Percentiles rank a stretch among this genome's conserved stretches.
These are phyloP conservation scores for Ormyrus pomaceus DNA, from an alignment of 2,888 invertebrate species.

Conservation along the genomic window DNA sequence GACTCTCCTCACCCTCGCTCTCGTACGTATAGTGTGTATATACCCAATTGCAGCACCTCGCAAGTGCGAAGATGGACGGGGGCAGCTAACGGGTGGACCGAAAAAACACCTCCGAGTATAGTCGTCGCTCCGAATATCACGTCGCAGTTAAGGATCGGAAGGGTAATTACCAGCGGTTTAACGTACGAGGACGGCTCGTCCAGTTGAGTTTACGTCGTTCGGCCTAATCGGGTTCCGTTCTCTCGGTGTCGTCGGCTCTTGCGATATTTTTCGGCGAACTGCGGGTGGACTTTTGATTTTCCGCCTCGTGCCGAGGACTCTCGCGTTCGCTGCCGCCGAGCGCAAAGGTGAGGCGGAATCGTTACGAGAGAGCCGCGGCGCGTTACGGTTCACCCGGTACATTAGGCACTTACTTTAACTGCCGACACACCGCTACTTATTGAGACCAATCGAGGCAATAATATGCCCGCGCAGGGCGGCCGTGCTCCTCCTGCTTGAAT, in stretches of 20 bases:
- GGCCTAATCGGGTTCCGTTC: too few species aligned
- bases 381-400: slow-evolving; percentile 37
- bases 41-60: slow-evolving; percentile 46
- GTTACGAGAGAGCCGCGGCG: background rate
- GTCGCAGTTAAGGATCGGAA: background rate
- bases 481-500: slow-evolving; percentile 53
- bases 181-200: background rate
- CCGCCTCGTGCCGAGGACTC: too few species aligned
- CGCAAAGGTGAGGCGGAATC: too few species aligned
- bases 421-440: slow-evolving; percentile 64
- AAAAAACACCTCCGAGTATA: background rate
- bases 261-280: too few species aligned
- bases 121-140: background rate
- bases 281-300: too few species aligned
- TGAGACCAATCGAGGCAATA: slow-evolving; percentile 69
- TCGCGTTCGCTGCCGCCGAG: too few species aligned
- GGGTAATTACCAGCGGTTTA: background rate
- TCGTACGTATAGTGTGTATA: background rate
- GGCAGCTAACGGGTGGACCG: slow-evolving; percentile 26
- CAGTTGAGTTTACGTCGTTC: too few species aligned
- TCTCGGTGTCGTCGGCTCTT: too few species aligned
- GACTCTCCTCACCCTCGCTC: slow-evolving; percentile 41
- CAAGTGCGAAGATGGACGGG: slow-evolving; percentile 46
- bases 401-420: slow-evolving; percentile 51
- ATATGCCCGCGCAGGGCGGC: slow-evolving; percentile 59